Conservation (phyloP, 2,113 vertebrate genomes). For the rabbit (Oryctolagus cuniculus) region DNA sequence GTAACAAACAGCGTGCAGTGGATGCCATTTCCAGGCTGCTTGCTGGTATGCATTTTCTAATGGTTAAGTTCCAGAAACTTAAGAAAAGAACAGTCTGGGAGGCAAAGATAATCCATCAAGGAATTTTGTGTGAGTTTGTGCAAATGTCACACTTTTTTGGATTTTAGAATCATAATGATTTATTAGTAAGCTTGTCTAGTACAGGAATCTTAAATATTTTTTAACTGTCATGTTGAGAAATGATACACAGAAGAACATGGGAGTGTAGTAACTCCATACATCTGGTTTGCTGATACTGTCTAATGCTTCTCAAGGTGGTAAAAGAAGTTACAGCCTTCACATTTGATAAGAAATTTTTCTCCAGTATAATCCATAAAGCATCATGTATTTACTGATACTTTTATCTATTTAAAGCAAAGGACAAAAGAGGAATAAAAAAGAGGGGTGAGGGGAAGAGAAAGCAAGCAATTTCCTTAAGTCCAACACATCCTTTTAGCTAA, state of each 20-base stretch:
- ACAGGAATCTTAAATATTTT: not conserved
- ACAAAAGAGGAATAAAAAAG: not conserved
- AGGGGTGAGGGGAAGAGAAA: not conserved
- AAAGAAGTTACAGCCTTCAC: not conserved
- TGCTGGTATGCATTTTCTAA: slow-evolving; percentile 3
- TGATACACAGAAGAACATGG: not conserved
- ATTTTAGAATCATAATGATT: not conserved
- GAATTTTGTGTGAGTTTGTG: not conserved
- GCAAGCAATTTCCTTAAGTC: not conserved
- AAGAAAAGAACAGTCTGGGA: not conserved
- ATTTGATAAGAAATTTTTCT: not conserved
- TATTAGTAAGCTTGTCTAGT: not conserved
- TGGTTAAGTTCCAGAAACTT: not conserved
- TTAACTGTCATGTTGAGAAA: slow-evolving; percentile 11
- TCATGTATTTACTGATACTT: slow-evolving; percentile 37
- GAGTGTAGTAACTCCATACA: not conserved
- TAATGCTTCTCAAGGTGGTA: not conserved
- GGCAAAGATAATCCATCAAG: not conserved
- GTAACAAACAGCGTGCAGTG: not conserved
- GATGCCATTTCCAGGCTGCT: not conserved
- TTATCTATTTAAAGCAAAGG: slow-evolving; percentile 25
- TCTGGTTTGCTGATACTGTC: not conserved
- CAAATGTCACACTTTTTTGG: not conserved
- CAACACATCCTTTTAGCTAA: slow-evolving; percentile 13
- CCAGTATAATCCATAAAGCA: not conserved